These are phyloP conservation scores for Brachionus rubens DNA, from an alignment of 1,140 invertebrate genomes.

Conservation along the genomic window DNA sequence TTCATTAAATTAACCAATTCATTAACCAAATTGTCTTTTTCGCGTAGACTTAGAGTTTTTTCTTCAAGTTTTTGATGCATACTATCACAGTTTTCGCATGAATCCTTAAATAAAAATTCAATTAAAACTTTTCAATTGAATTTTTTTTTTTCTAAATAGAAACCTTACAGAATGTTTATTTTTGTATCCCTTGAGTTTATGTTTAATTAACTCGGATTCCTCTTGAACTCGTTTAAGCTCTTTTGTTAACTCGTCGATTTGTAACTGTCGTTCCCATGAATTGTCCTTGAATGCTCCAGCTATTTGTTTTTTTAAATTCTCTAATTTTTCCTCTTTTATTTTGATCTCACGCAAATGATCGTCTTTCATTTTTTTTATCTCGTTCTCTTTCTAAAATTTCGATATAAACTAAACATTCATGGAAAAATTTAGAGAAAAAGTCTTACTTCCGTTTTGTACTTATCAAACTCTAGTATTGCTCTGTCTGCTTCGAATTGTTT, in stretches of 20 bases:
- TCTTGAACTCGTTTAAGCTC: slow-evolving; percentile 54
- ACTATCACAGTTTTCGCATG: slow-evolving; percentile 20
- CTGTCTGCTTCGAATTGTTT: not conserved
- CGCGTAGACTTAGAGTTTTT: not conserved
- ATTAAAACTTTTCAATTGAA: not conserved
- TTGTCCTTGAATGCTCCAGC: slow-evolving; percentile 56
- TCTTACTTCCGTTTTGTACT: not conserved
- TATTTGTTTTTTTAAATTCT: slow-evolving; percentile 54
- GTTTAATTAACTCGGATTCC: slow-evolving; percentile 52
- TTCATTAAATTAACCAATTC: slow-evolving; percentile 18
- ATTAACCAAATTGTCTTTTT: slow-evolving; percentile 35
- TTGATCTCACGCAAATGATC: slow-evolving; percentile 52
- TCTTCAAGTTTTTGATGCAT: slow-evolving; percentile 34
- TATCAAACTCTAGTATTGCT: not conserved
- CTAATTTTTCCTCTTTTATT: slow-evolving; percentile 52
- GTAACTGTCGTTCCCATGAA: slow-evolving; percentile 56
- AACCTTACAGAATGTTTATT: slow-evolving; percentile 49
- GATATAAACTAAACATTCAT: not conserved
- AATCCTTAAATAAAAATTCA: not conserved
- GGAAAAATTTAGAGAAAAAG: not conserved
- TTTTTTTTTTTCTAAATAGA: not conserved
- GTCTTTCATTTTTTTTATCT: slow-evolving; percentile 48
- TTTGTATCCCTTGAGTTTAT: slow-evolving; percentile 51
- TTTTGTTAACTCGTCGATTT: slow-evolving; percentile 56
- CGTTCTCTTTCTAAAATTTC: slow-evolving; percentile 2